Evolutionary conservation across 2,888 invertebrate species (phyloP), one percentile per base, ranked within the genome.

Genomic region (Pyralis farinalis): DNA sequence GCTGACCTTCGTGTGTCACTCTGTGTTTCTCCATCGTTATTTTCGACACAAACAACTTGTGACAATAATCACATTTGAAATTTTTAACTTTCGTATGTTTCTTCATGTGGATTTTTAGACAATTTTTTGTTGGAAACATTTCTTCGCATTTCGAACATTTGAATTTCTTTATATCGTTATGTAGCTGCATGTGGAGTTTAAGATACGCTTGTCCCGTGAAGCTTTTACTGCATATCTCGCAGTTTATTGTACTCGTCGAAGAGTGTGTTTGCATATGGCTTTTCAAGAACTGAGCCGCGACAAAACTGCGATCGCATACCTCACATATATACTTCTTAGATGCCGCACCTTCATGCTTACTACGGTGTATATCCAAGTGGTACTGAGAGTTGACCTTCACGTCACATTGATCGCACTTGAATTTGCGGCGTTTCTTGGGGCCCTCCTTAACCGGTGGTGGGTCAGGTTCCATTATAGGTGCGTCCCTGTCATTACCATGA

Each of bases 241-340:
- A 88, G 47, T 84, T 85, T 7, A 88, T 88, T 0, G 85, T 87
- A 38, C 82, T 85, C 0, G 75, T 76, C 0, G 71, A 57, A 0
- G 88, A 88, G 42, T 88, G 88, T 0, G 84, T 86, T 48, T 87
- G 87, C 88, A 88, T 88, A 55, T 88, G 88, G 37, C 84, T 84
- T 54, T 88, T 88, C 1, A 88, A 54, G 55, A 88, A 88, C 60
- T 88, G 88, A 1, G 88, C 86, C 0, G 88, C 88, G 0, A 88
- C 85, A 41, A 88, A 88, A 42, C 79, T 84, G 2, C 88, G 72
- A 42, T 88, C 88, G 45, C 88, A 88, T 0, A 88, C 79, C 42
- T 85, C 84, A 37, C 88, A 88, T 11, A 87, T 47, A 38, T 68
- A 87, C 60, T 88, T 88, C 48, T 86, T 86, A 0, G 84, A 83